Percentiles rank a stretch among this genome's conserved stretches.
Conservation (phyloP, 2,888 invertebrate genomes). For the Micoletzkya japonica region DNA sequence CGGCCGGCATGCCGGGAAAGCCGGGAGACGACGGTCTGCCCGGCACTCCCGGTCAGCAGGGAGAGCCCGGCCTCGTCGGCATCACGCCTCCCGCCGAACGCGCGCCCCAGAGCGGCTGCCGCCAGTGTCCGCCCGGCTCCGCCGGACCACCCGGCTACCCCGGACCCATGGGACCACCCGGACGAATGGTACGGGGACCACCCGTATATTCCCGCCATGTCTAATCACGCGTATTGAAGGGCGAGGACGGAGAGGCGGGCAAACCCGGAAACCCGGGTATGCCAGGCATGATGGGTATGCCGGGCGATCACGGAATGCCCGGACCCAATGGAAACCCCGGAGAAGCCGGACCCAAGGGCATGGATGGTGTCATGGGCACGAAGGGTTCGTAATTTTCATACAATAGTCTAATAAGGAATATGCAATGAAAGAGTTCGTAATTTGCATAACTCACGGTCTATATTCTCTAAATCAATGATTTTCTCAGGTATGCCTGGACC, state of each 20-base stretch:
- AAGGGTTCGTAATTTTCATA: slow-evolving; percentile 6
- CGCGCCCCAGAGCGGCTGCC: slow-evolving; percentile 1
- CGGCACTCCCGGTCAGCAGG: slow-evolving; percentile 13
- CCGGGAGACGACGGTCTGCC: slow-evolving; percentile 16
- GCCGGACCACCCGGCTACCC: slow-evolving; percentile 20
- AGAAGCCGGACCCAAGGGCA: slow-evolving; percentile 22
- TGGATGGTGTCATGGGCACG: slow-evolving; percentile 20
- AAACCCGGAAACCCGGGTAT: slow-evolving; percentile 26
- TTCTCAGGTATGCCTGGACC: slow-evolving; percentile 22
- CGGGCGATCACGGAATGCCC: slow-evolving; percentile 25
- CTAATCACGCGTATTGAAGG: neutral
- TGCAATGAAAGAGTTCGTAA: too few species aligned
- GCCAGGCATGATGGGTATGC: slow-evolving; percentile 26
- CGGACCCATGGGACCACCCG: slow-evolving; percentile 26
- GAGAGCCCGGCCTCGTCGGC: slow-evolving; percentile 11
- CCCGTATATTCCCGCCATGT: too few species aligned
- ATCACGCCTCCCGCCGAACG: slow-evolving; percentile 19
- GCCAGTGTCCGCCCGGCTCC: slow-evolving; percentile 19
- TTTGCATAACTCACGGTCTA: too few species aligned
- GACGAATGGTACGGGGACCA: slow-evolving; percentile 11
- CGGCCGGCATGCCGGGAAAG: slow-evolving; percentile 10
- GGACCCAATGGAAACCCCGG: slow-evolving; percentile 8
- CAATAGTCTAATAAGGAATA: neutral
- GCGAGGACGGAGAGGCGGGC: slow-evolving; percentile 15
- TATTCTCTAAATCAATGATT: neutral